Evolutionary conservation across 2,888 invertebrate genomes (phyloP), one percentile per base, ranked within the genome.

Genomic region (Catocala sponsa): DNA sequence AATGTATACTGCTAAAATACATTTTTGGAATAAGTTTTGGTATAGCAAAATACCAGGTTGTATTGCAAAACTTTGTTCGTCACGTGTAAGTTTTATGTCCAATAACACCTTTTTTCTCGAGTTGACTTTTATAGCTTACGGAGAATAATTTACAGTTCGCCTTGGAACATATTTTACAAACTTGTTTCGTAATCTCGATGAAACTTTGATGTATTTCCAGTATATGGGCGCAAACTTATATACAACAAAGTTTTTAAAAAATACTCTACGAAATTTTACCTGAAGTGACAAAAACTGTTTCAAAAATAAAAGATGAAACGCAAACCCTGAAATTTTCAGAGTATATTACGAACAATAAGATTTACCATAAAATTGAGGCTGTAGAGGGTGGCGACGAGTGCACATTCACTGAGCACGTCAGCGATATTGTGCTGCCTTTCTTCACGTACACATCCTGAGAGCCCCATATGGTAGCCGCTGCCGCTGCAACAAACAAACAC

Each of bases 371-470:
- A 65, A 97, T 96, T 38, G 97, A 96, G 68, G 97, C 96, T 81
- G 95, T 96, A 68, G 96, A 96, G 12, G 96, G 96, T 13, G 96
- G 97, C 74, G 96, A 96, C 63, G 98, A 97, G 89, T 98, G 98
- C 80, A 98, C 97, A 91, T 98, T 98, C 79, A 98, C 97, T 55
- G 97, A 97, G 90, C 98, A 98, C 63, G 98, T 97, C 85, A 98
- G 95, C 78, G 98, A 98, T 95, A 98, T 98, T 76, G 98, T 98
- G 89, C 98, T 98, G 81, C 98, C 98, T 88, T 97, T 97, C 94
- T 98, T 98, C 83, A 98, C 98, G 91, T 97, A 98, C 76, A 98
- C 97, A 83, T 98, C 98, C 79, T 97, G 96, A 48, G 98, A 97
- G 68, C 98, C 98, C 89, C 97, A 96, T 86, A 98, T 98, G 87